Conservation (phyloP, 2,797 vertebrate species). For the Onychomys leucogaster region DNA sequence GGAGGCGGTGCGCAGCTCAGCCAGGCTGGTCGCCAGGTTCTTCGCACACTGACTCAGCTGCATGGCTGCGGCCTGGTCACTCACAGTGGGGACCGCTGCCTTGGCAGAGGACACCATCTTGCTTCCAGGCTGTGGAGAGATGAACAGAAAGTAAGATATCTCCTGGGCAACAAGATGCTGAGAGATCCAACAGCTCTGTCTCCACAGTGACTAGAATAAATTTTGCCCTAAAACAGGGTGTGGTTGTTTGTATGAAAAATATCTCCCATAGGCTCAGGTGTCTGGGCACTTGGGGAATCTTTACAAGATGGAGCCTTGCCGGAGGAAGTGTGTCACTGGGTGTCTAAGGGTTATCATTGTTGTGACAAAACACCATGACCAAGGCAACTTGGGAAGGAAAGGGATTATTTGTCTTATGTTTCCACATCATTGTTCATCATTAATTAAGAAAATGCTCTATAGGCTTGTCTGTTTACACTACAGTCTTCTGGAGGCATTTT, state of each 20-base stretch:
- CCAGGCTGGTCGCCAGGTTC: conserved; percentile 97
- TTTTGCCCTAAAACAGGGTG: not conserved
- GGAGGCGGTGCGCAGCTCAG: conserved; percentile 95
- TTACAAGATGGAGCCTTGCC: not conserved
- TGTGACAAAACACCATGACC: not conserved
- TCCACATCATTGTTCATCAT: not conserved
- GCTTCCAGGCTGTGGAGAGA: conserved; percentile 93
- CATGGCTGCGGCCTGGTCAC: conserved; percentile 98
- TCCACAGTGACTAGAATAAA: not conserved
- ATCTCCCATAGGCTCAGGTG: not conserved
- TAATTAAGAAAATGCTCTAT: not conserved
- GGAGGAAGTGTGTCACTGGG: not conserved
- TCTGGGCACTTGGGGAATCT: not conserved
- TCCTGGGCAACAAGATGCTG: not conserved
- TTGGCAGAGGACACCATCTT: conserved; percentile 99
- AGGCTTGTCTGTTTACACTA: not conserved
- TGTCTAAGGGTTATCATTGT: not conserved
- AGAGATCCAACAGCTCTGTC: not conserved
- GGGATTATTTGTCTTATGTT: not conserved
- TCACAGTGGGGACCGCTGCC: conserved; percentile 96
- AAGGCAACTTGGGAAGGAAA: not conserved
- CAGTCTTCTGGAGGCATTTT: not conserved
- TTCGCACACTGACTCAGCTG: conserved; percentile 98
- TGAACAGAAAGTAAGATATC: not conserved
- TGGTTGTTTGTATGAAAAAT: not conserved